phyloP scores from a whole-genome alignment of 92 coral and sea anemone genomes.

The Siderastrea siderea region DNA sequence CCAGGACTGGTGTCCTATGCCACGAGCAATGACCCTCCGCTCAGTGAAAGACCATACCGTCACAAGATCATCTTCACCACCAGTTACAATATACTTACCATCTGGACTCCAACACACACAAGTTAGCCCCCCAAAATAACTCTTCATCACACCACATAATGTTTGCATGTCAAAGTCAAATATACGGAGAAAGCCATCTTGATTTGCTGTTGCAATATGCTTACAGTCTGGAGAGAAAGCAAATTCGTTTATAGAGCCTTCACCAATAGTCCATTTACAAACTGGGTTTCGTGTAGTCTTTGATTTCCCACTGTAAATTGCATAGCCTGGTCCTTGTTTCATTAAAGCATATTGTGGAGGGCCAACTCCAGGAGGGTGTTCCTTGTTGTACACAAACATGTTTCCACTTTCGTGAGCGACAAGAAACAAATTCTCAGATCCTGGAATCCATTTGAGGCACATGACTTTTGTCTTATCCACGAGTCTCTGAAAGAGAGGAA shows the following conservation, averaged over 20 bases:
- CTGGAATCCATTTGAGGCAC: slow-evolving; percentile 99
- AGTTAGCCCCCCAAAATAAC: slow-evolving; percentile 96
- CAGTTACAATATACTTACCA: slow-evolving; percentile 96
- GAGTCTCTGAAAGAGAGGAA: slow-evolving; percentile 77
- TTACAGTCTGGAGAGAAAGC: slow-evolving; percentile 99
- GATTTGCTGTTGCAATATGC: slow-evolving; percentile 94
- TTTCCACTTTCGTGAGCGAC: slow-evolving; percentile 96
- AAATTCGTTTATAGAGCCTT: slow-evolving; percentile 93
- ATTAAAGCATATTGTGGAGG: slow-evolving; percentile 90
- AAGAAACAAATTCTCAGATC: slow-evolving; percentile 95
- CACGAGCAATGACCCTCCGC: slow-evolving; percentile 94
- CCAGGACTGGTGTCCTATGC: slow-evolving; percentile 97
- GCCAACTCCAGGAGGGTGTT: slow-evolving; percentile 88
- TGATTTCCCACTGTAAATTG: slow-evolving; percentile 87
- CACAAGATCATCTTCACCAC: slow-evolving; percentile 97
- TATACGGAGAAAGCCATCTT: slow-evolving; percentile 96
- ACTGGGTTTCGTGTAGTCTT: slow-evolving; percentile 95
- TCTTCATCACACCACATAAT: slow-evolving; percentile 95
- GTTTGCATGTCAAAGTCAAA: slow-evolving; percentile 98
- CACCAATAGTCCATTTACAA: slow-evolving; percentile 97
- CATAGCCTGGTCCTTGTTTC: slow-evolving; percentile 98
- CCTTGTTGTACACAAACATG: slow-evolving; percentile 99
- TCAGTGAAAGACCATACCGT: slow-evolving; percentile 97
- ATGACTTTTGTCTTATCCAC: slow-evolving; percentile 95
- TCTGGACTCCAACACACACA: slow-evolving; percentile 99